A percentile compares a stretch with the other conserved stretches of the same genome.
phyloP scores from a whole-genome alignment of 2,888 invertebrate species.

The Deroplatys truncata region DNA sequence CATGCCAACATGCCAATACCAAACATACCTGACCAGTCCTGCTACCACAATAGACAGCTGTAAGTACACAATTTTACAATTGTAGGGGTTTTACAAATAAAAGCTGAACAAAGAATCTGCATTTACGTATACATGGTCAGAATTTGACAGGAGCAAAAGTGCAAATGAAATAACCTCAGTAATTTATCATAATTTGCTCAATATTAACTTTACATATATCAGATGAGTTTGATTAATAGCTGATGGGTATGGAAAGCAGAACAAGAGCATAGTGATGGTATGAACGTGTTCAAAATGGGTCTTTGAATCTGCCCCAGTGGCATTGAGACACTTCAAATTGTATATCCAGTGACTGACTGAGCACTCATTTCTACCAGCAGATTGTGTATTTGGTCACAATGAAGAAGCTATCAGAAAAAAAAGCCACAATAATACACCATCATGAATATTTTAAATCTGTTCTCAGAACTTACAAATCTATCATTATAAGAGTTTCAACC shows the following conservation, averaged over 20 bases:
- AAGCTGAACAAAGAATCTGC: slow-evolving; percentile 38
- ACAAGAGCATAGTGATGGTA: background rate
- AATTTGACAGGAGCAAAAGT: slow-evolving; percentile 36
- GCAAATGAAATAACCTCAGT: slow-evolving; percentile 33
- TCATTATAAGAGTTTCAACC: no score
- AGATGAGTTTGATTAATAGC: background rate
- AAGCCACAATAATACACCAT: background rate
- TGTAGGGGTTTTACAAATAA: background rate
- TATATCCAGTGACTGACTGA: background rate
- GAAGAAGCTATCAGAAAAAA: background rate
- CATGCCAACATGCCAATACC: slow-evolving; percentile 35
- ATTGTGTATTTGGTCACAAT: background rate
- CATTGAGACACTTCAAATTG: background rate
- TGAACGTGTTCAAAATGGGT: background rate
- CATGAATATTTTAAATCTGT: background rate
- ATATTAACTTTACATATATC: background rate
- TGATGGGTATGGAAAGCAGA: background rate
- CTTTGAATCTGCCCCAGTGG: background rate
- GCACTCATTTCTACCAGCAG: background rate
- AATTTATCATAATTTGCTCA: background rate
- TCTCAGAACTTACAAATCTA: no score
- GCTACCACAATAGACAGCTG: slow-evolving; percentile 35
- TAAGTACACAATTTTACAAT: background rate
- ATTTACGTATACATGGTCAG: slow-evolving; percentile 37
- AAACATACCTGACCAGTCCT: slow-evolving; percentile 38